phyloP scores from a whole-genome alignment of 2,888 invertebrate genomes.

The Drosophila borborema region DNA sequence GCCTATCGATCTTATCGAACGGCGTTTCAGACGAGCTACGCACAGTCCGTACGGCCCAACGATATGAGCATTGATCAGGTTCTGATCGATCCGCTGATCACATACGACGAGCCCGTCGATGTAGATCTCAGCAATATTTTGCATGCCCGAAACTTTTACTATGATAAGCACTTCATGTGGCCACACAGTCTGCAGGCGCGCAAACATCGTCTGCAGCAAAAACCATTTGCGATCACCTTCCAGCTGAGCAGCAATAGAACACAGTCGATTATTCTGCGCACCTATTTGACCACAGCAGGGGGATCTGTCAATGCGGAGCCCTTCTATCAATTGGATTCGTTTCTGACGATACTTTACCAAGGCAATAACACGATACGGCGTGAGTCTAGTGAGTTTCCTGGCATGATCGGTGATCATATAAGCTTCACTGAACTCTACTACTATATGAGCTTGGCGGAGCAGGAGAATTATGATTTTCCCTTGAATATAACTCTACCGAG shows the following conservation, averaged over 20 bases:
- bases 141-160: slow-evolving; percentile 45
- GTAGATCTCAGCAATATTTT: slow-evolving; percentile 86
- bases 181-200: slow-evolving; percentile 46
- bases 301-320: slow-evolving; percentile 32
- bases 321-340: slow-evolving; percentile 87
- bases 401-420: slow-evolving; percentile 87
- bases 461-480: slow-evolving; percentile 84
- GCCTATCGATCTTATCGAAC: slow-evolving; percentile 87
- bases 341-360: slow-evolving; percentile 86
- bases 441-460: slow-evolving; percentile 84
- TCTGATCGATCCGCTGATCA: slow-evolving; percentile 88
- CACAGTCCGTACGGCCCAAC: slow-evolving; percentile 86
- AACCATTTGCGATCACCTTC: slow-evolving; percentile 87
- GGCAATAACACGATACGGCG: slow-evolving; percentile 84
- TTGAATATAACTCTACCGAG: slow-evolving; percentile 85
- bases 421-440: slow-evolving; percentile 84
- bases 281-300: slow-evolving; percentile 86
- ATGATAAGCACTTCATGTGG: slow-evolving; percentile 57
- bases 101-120: slow-evolving; percentile 88
- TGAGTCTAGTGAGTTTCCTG: slow-evolving; percentile 60
- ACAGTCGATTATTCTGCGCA: slow-evolving; percentile 87
- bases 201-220: slow-evolving; percentile 78
- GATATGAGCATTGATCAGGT: slow-evolving; percentile 88
- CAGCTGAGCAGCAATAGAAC: slow-evolving; percentile 87
- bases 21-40: slow-evolving; percentile 86